Base-by-base conservation (phyloP, 92 coral and sea anemone genomes). In the Bergia sp. region DNA sequence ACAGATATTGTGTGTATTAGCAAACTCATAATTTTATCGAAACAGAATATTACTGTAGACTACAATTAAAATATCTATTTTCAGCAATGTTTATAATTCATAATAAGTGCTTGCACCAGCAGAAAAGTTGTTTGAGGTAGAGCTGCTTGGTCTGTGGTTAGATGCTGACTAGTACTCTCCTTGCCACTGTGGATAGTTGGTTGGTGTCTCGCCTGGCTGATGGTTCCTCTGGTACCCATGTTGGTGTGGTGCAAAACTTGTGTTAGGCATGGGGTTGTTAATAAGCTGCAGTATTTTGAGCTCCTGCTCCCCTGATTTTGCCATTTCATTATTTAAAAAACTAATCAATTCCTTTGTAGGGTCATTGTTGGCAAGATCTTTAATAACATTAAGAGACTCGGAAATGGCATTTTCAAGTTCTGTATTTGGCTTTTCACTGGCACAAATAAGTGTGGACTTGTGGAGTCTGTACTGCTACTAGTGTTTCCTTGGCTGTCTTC, bases 401-500 rank as follows among this genome's bases (percentile, higher is more conserved):
- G 82, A 78, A 78, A 78, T 45, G n/a, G 39, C 82, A 45, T 78
- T 78, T 78, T 78, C 82, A 78, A 78, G 3, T 78, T 78, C 65
- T 47, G 82, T 78, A 65, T 20, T 78, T 20, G 82, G 45, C 82
- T 78, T 76, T 76, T 76, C 53, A 78, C 82, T 78, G 82, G 65
- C 40, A 78, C 82, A 78, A 78, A 78, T 78, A 45, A 41, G 65
- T 47, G 82, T 21, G 82, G 65, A 41, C 65, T 78, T 47, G 82
- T n/a, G 47, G 82, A 78, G 53, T 78, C 82, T 78, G 82, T 78
- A 41, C 53, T 78, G 82, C 66, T 78, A 21, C 82, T 78, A 41
- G 82, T 78, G 82, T 41, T 78, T 78, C 40, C 82, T 78, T 78
- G 82, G 82, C 82, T 78, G 82, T 78, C 65, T 78, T 78, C 82